Conservation (phyloP, 2,888 invertebrate genomes). For the Dione vanillae region DNA sequence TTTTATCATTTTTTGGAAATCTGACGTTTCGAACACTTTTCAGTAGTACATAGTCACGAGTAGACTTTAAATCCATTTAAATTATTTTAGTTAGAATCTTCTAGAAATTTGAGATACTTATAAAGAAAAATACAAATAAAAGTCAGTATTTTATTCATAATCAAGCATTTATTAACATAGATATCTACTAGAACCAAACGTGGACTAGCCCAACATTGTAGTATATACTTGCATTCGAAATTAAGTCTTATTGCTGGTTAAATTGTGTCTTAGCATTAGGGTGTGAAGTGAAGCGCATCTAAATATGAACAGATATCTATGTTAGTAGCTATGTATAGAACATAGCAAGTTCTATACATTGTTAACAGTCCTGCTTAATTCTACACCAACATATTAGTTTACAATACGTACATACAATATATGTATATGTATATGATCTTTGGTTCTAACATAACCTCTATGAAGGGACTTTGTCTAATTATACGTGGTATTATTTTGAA, state of each 20-base stretch:
- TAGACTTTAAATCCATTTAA: no score
- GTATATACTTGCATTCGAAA: background rate
- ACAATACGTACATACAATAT: background rate
- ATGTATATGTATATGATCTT: background rate
- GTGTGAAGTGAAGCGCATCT: conserved; percentile 24
- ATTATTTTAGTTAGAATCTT: no score
- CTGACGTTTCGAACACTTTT: no score
- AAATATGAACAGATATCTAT: background rate
- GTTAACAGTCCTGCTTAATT: conserved; percentile 5
- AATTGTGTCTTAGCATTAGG: conserved; percentile 14
- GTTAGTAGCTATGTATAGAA: background rate
- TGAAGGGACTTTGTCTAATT: background rate
- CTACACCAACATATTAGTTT: conserved; percentile 12
- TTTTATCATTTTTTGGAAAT: no score
- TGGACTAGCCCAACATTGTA: background rate
- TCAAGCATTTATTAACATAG: background rate
- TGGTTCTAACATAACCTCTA: background rate
- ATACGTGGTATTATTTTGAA: no score
- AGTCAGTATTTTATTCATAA: no score
- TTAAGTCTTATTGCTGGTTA: background rate
- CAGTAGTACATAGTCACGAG: no score
- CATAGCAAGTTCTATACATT: conserved; percentile 8
- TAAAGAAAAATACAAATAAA: no score
- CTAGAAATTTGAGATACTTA: no score
- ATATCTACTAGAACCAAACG: background rate